Percentiles rank a stretch among this genome's conserved stretches.
Evolutionary conservation across 2,888 invertebrate genomes (phyloP).

Genomic region (Periphyllus acericola): DNA sequence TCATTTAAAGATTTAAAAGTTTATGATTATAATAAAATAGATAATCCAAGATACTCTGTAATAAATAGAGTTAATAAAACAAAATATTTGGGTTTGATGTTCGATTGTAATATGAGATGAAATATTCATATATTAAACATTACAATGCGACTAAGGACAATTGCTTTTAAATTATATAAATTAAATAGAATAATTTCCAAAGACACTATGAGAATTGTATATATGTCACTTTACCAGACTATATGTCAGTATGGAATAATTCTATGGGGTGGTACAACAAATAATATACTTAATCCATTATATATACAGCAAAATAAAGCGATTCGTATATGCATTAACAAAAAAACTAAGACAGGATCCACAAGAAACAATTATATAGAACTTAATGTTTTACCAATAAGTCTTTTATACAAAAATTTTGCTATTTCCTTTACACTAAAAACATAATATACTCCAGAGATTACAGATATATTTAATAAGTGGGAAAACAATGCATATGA

Average conservation of each 20-base stretch:
- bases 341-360: not conserved
- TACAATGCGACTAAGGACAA: not conserved
- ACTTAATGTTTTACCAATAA: not conserved
- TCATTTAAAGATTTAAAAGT: not conserved
- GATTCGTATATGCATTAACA: constrained; percentile 1
- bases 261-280: not conserved
- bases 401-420: not conserved
- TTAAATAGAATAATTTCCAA: not conserved
- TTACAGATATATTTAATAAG: not conserved
- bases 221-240: not conserved
- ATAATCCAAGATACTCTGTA: not conserved
- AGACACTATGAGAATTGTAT: not conserved
- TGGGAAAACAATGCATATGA: not conserved
- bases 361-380: not conserved
- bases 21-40: not conserved
- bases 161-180: not conserved
- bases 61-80: not conserved
- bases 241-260: constrained; percentile 2
- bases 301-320: not conserved
- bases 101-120: not conserved
- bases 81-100: constrained; percentile 8
- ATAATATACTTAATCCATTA: not conserved
- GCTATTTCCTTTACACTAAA: not conserved
- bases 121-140: constrained; percentile 12
- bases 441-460: not conserved